A percentile compares a stretch with the other conserved stretches of the same genome.
Conservation (phyloP, 2,797 vertebrate species). For the Lepilemur ruficaudatus region DNA sequence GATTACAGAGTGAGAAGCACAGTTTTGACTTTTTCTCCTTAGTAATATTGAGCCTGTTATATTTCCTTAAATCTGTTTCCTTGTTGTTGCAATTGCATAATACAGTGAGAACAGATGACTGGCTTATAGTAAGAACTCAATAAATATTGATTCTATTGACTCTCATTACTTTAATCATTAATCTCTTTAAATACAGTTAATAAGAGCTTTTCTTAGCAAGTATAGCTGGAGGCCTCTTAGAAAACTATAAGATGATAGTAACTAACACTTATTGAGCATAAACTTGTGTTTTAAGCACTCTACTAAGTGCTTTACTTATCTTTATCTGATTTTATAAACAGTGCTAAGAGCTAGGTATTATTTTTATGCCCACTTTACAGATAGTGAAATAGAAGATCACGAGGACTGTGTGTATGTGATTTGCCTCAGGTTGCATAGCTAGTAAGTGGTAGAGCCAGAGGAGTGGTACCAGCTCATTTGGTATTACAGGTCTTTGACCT, state of each 20-base stretch:
- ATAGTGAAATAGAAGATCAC: background rate
- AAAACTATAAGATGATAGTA: background rate
- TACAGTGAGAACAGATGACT: background rate
- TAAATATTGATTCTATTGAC: background rate
- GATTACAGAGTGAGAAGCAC: background rate
- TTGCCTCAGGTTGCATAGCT: background rate
- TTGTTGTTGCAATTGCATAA: background rate
- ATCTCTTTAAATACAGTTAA: background rate
- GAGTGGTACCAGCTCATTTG: background rate
- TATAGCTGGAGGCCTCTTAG: background rate
- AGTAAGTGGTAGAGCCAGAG: background rate
- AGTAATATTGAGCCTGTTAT: background rate
- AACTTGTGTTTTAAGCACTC: background rate
- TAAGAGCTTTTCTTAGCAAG: background rate
- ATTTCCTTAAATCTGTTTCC: background rate
- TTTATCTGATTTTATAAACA: constrained; percentile 4
- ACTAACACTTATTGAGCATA: background rate
- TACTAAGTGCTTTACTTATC: background rate
- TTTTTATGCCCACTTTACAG: background rate
- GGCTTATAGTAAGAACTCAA: background rate
- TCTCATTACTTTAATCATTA: background rate
- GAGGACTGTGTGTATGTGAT: background rate
- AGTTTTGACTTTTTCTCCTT: background rate
- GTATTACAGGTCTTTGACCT: background rate
- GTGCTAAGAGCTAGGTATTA: background rate